These are phyloP conservation scores for Muricea muricata DNA, from an alignment of 92 coral and sea anemone species.

Conservation along the genomic window DNA sequence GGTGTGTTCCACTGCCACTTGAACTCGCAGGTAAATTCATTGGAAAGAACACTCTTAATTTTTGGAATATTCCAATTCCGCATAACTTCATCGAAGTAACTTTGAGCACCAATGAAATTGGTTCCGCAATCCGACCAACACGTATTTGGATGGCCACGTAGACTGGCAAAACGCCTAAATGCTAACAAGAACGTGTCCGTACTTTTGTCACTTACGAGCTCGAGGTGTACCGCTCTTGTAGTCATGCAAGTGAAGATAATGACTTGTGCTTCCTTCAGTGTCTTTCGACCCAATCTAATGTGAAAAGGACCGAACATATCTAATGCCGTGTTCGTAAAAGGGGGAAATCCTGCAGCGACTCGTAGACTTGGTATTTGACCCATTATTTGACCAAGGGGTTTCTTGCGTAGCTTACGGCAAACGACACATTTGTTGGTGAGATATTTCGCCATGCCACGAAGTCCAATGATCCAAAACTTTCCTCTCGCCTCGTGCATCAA, in stretches of 20 bases:
- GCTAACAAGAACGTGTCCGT: constrained; percentile 69
- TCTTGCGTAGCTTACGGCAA: constrained; percentile 51
- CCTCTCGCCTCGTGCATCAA: constrained; percentile 52
- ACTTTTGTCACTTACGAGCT: constrained; percentile 62
- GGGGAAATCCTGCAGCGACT: constrained; percentile 54
- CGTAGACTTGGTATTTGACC: constrained; percentile 69
- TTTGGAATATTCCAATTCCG: constrained; percentile 58
- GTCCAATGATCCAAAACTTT: constrained; percentile 62
- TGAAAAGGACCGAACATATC: constrained; percentile 73
- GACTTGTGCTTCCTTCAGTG: constrained; percentile 63
- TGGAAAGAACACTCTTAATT: constrained; percentile 48
- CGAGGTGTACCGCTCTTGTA: constrained; percentile 62
- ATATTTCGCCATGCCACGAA: constrained; percentile 25
- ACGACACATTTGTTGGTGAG: constrained; percentile 44
- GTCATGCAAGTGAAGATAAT: constrained; percentile 62
- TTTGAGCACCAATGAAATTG: constrained; percentile 70
- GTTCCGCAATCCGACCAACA: constrained; percentile 74
- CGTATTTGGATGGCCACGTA: constrained; percentile 65
- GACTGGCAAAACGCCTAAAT: constrained; percentile 64
- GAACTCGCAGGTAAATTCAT: constrained; percentile 69
- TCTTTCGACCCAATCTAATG: constrained; percentile 57
- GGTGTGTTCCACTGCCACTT: constrained; percentile 74
- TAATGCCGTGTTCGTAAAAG: constrained; percentile 64
- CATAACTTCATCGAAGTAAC: constrained; percentile 62
- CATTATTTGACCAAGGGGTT: constrained; percentile 64